Percentiles rank a stretch among this genome's conserved stretches.
These are phyloP conservation scores for Dinocampus coccinellae DNA, from an alignment of 2,888 invertebrate genomes.

Conservation along the genomic window DNA sequence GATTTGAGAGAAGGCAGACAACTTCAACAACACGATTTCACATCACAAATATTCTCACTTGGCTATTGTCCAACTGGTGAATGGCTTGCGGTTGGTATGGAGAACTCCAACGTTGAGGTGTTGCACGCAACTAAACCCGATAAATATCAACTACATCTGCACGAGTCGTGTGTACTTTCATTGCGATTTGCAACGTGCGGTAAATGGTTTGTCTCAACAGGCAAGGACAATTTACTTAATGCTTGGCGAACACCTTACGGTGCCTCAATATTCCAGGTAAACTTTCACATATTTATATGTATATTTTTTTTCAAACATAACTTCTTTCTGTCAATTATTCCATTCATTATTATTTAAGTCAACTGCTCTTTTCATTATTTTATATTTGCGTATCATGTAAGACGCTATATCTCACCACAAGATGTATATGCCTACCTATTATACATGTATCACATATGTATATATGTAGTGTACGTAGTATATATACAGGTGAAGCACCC, in stretches of 20 bases:
- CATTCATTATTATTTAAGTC: neutral
- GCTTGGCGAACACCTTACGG: constrained; percentile 98
- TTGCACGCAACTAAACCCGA: constrained; percentile 89
- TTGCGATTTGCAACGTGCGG: constrained; percentile 93
- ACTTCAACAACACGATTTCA: constrained; percentile 93
- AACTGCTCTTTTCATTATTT: neutral
- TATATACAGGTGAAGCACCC: constrained; percentile 34
- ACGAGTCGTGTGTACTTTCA: constrained; percentile 95
- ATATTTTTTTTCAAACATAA: neutral
- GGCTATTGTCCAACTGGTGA: constrained; percentile 96
- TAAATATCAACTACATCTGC: constrained; percentile 95
- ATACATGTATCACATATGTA: constrained; percentile 16
- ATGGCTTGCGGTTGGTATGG: constrained; percentile 97
- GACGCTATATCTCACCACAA: neutral
- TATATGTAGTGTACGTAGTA: no score
- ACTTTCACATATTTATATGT: constrained; percentile 15
- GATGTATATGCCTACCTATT: neutral
- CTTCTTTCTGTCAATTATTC: neutral
- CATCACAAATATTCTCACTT: constrained; percentile 92
- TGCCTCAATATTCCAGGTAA: constrained; percentile 93
- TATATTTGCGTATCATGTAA: neutral
- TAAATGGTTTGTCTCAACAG: constrained; percentile 96
- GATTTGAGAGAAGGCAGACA: constrained; percentile 92
- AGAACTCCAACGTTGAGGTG: constrained; percentile 95
- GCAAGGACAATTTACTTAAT: constrained; percentile 93